Evolutionary conservation across 2,888 invertebrate genomes (phyloP).

Genomic region (Eupelmus urozonus): DNA sequence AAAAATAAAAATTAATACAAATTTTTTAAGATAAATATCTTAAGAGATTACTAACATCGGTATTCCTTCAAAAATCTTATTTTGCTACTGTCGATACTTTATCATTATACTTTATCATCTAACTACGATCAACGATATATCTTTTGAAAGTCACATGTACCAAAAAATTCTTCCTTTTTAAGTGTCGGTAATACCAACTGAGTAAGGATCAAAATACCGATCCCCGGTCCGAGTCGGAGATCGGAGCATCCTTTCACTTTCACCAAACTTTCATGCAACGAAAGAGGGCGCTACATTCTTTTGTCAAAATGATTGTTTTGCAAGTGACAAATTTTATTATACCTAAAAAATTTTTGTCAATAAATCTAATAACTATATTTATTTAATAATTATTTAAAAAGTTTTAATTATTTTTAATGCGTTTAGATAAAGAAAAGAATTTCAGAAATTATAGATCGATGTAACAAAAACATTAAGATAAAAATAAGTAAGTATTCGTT

Average conservation of each 20-base stretch:
- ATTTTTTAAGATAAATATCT: background rate
- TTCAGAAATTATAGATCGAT: no score
- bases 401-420: no score
- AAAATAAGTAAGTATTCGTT: no score
- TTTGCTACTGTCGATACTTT: background rate
- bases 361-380: no score
- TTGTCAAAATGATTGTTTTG: no score
- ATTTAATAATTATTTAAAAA: no score
- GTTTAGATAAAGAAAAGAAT: no score
- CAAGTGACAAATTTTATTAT: no score
- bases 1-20: background rate
- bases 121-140: background rate
- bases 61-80: background rate
- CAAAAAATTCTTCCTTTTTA: background rate
- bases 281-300: constrained; percentile 28
- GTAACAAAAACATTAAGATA: no score
- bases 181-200: constrained; percentile 38
- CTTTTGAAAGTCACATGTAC: background rate
- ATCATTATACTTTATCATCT: background rate
- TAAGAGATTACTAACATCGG: no score
- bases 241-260: background rate
- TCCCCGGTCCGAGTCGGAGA: background rate
- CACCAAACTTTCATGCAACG: background rate
- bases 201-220: constrained; percentile 24
- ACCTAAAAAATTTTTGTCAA: no score